Conservation (phyloP, 2,888 invertebrate species). For the Embidobia sp. region DNA sequence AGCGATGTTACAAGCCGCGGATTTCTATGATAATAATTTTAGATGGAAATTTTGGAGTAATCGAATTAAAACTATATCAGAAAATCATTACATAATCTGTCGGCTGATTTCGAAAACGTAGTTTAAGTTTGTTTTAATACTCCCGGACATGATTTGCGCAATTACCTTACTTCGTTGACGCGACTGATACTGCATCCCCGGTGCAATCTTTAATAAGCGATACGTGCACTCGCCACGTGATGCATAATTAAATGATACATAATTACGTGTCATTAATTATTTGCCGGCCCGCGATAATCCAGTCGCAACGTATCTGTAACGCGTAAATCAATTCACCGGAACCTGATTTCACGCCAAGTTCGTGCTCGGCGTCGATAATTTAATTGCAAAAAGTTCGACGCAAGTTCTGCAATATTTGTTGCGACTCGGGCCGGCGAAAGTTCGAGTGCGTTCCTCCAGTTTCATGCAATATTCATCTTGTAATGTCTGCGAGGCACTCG, state of each 20-base stretch:
- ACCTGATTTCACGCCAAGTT: background rate
- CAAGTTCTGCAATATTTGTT: background rate
- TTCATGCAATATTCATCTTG: conserved; percentile 37
- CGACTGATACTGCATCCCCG: conserved; percentile 8
- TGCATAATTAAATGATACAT: conserved; percentile 28
- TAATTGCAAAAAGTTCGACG: conserved; percentile 1
- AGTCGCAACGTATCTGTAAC: conserved; percentile 8
- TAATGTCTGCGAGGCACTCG: conserved; percentile 22
- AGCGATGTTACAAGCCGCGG: too few relatives aligned
- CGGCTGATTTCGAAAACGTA: conserved; percentile 11
- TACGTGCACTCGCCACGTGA: background rate
- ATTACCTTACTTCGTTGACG: conserved; percentile 26
- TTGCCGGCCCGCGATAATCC: conserved; percentile 11
- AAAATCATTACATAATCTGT: conserved; percentile 1
- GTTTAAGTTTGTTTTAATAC: conserved; percentile 12
- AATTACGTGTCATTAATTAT: conserved; percentile 28
- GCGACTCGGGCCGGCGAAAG: conserved; percentile 2
- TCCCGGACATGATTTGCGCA: conserved; percentile 19
- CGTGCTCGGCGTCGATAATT: background rate
- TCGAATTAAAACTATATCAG: conserved; percentile 14
- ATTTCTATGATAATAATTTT: too few relatives aligned
- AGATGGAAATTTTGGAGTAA: too few relatives aligned
- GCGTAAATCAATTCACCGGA: conserved; percentile 7
- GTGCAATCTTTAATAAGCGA: conserved; percentile 20
- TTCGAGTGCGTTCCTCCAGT: conserved; percentile 1